Base-by-base conservation (phyloP, 2,888 invertebrate genomes). In the Aleiodes testaceus region DNA sequence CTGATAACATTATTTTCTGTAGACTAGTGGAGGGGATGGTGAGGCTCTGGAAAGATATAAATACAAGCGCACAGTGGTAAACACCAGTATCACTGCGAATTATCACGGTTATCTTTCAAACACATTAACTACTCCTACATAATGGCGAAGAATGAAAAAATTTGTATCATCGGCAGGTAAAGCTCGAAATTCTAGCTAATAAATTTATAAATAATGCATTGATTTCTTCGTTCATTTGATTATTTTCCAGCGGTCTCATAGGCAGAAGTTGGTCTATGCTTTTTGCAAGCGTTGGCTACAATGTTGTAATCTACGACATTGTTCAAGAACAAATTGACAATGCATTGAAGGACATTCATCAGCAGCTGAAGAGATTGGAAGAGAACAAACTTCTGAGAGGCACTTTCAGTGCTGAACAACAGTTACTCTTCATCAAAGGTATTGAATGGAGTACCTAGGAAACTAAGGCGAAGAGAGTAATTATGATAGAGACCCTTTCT, bases 191-290 rank as follows among this genome's bases (percentile, higher is more conserved):
- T 16, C 7, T 14, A 14, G 12, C 16, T 53, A 18, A 18, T 18
- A 47, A 55, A 45, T 42, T 18, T 47, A 42, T 52, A 68, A 42
- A 45, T 55, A 44, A 47, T 65, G 66, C n/a, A 14, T 53, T 65
- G 16, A 66, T 66, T 52, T 44, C 69, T 69, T 67, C 52, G 7
- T 61, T 67, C 66, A 66, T 69, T 42, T 49, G 53, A 52, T 70
- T 71, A 69, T 68, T 70, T 90, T 89, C 61, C 87, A 98, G 98
- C 87, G 99, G 99, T 2, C 89, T 98, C 66, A 98, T 99, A 80
- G 99, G 98, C 2, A 92, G 96, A 69, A 97, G 97, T 80, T 99
- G 97, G 97, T 95, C 98, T 0, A 98, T 98, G 97, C 90, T 98
- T 44, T 99, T 97, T 87, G 97, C 97, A 0, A 93, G 95, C 7